A percentile compares a stretch with the other conserved stretches of the same genome.
Evolutionary conservation across 2,888 invertebrate species (phyloP).

Genomic region (Aphidius colemani): DNA sequence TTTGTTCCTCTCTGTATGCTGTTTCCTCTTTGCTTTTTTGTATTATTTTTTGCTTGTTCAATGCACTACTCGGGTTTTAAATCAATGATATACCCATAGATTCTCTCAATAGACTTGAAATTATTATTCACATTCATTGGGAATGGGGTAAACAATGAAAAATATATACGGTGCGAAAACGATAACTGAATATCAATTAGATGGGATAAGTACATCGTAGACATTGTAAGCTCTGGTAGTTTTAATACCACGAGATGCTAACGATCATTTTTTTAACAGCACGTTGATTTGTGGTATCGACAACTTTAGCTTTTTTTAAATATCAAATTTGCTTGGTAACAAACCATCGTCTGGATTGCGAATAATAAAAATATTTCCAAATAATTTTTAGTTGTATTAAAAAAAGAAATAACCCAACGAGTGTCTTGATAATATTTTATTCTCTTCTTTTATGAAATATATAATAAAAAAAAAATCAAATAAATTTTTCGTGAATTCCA

Average conservation of each 20-base stretch:
- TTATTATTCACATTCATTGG: neutral
- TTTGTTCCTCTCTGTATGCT: neutral
- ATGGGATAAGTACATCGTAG: conserved; percentile 7
- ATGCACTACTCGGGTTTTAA: neutral
- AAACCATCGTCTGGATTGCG: no score
- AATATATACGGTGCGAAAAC: neutral
- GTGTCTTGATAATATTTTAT: no score
- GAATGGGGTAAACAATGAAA: neutral
- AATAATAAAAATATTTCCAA: no score
- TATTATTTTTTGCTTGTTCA: conserved; percentile 3
- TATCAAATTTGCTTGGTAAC: no score
- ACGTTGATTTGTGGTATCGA: no score
- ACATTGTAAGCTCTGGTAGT: neutral
- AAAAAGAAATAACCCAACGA: no score
- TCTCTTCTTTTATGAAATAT: no score
- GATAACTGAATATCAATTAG: conserved; percentile 18
- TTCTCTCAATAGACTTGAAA: neutral
- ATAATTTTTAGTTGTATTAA: no score
- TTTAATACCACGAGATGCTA: conserved; percentile 9
- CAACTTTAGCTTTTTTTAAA: no score
- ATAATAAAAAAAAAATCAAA: no score
- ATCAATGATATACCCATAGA: neutral
- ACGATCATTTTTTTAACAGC: conserved; percentile 8
- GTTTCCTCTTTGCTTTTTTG: neutral
- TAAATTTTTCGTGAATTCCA: neutral